Conservation (phyloP, 2,113 vertebrate genomes). For the Rhabdornis inornatus region DNA sequence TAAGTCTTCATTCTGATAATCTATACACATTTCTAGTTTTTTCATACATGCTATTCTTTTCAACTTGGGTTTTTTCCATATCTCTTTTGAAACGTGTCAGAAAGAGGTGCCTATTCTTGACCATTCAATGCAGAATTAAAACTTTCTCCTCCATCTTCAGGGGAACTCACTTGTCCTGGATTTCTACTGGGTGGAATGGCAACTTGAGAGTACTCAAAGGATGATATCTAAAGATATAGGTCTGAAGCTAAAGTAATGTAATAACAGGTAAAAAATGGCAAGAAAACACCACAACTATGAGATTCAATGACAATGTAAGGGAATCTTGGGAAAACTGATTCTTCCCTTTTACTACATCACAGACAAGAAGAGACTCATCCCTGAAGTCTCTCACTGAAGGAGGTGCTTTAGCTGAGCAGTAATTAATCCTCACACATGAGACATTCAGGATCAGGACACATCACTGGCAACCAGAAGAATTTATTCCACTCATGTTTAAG, state of each 20-base stretch:
- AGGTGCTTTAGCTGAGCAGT: neutral
- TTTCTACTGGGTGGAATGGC: neutral
- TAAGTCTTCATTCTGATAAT: neutral
- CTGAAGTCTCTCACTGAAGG: neutral
- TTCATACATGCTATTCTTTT: neutral
- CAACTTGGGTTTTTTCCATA: neutral
- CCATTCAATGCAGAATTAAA: neutral
- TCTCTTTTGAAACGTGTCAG: neutral
- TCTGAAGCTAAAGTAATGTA: neutral
- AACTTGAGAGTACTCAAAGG: neutral
- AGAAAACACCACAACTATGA: neutral
- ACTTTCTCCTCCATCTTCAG: neutral
- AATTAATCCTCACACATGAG: neutral
- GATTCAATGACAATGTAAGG: neutral
- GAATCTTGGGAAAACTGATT: neutral
- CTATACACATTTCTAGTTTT: neutral
- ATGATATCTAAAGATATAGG: neutral
- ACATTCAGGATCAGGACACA: neutral
- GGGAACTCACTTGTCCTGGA: neutral
- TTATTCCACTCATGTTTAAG: neutral
- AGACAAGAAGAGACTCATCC: neutral
- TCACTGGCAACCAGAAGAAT: neutral
- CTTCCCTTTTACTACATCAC: neutral
- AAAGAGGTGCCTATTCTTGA: neutral
- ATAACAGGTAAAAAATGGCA: neutral